Evolutionary conservation across 1,140 invertebrate genomes (phyloP), one percentile per base, ranked within the genome.

Genomic region (Rhyacophila brunnea): DNA sequence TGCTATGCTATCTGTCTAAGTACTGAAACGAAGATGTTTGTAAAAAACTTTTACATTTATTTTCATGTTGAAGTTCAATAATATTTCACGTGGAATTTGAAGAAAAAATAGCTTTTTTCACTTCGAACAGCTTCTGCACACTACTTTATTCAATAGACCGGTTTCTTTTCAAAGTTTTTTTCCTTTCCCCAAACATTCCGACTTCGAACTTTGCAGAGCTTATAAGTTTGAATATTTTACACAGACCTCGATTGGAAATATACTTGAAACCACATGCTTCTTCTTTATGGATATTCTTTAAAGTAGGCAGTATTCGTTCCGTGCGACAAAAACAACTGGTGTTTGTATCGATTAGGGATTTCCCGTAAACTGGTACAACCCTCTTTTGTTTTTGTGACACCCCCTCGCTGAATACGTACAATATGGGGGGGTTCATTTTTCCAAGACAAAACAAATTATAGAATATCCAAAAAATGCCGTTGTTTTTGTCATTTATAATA

Each of bases 261-360:
- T 46, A 54, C 52, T 54, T 46, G 14, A 20, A 35, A 35, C 52
- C 52, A 46, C 52, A 54, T 54, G 52, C 35, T 45, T 28, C 28
- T 17, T 54, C 43, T 54, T 54, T 35, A 44, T 54, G 43, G 14
- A 7, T 40, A 9, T 54, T 32, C 40, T 46, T 54, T 54, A 54
- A 54, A 54, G 35, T 28, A 28, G 23, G 23, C 23, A 28, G 23
- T 42, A 36, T 45, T 20, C 52, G 18, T 42, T 14, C 9, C 46
- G 10, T 13, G 19, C 28, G 23, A 14, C 52, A 36, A 46, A 53
- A 54, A 54, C 23, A 54, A 35, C 52, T 42, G 50, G 19, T 43
- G 50, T 52, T 23, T n/a, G 20, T 52, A 52, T 52, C 38, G 50
- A 52, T 52, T 52, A 19, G 13, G 28, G 15, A 42, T 52, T 52